Base-by-base conservation (phyloP, 2,888 invertebrate genomes). In the Cremastinae sp. region DNA sequence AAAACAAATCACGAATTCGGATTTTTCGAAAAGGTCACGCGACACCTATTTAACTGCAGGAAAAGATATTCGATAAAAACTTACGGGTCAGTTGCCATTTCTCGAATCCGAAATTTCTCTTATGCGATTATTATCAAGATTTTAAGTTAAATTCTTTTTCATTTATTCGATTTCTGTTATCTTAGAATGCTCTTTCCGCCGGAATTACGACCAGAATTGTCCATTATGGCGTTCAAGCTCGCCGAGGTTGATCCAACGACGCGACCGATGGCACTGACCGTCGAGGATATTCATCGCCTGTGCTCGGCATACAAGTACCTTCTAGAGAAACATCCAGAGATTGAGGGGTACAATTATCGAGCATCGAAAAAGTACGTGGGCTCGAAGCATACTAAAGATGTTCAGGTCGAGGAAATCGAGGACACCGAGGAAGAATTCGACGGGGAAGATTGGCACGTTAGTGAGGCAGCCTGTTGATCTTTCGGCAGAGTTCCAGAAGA, bases 1-100 rank as follows among this genome's bases (percentile, higher is more conserved):
- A 90, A 93, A 58, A 95, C 96, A 10, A 86, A 92, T 72, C 91
- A 96, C 41, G 95, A 97, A 0, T 99, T 98, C 87, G 91, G 93
- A 81, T 87, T 96, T 74, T 94, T 98, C 12, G 98, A 99, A 86
- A 98, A 97, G 91, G 94, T 99, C 8, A 91, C 95, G 0, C 92
- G 97, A 0, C 95, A 95, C 83, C 92, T 97, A 79, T 99, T 99
- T 89, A 94, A 94, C 82, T 96, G 95, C 93, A 92, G 98, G 28
- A 96, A 96, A 86, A 98, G 98, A 88, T 94, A 94, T 90, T 93
- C 94, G 34, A 91, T 93, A 3, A 92, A 93, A 82, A 94, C 95
- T 2, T 92, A 93, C 43, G 91, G 92, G 92, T 92, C 84, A 89
- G 90, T 87, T 12, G 9, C 10, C 0, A 0, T 75, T 47, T 9